These are phyloP conservation scores for Folsomia manolachei DNA, from an alignment of 2,888 invertebrate genomes.

Conservation along the genomic window DNA sequence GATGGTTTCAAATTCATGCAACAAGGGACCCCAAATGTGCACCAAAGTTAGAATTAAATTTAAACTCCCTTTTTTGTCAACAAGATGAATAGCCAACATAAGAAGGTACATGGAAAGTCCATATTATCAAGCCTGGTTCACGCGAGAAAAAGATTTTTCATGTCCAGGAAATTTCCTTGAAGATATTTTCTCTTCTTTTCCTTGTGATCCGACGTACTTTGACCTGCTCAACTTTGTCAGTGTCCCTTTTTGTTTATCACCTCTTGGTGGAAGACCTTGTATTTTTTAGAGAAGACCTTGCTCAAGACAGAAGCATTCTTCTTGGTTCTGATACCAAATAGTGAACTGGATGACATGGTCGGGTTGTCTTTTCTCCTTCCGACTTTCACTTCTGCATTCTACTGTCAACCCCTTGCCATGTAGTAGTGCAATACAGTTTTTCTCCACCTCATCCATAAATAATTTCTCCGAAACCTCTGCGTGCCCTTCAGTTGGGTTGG, in stretches of 20 bases:
- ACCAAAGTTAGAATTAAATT: neutral
- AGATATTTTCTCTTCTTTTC: neutral
- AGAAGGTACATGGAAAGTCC: slow-evolving; percentile 5
- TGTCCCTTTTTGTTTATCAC: slow-evolving; percentile 19
- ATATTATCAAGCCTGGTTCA: slow-evolving; percentile 9
- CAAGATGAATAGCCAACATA: neutral
- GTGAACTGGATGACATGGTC: neutral
- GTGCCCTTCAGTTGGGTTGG: neutral
- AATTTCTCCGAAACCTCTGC: neutral
- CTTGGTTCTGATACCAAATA: neutral
- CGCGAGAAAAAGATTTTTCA: slow-evolving; percentile 11
- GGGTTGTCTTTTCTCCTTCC: neutral
- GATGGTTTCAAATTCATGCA: too few species aligned
- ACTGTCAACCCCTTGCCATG: neutral
- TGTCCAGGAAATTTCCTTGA: neutral
- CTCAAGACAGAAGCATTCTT: neutral
- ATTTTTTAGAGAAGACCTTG: neutral
- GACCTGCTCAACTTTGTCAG: slow-evolving; percentile 14
- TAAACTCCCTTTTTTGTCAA: neutral
- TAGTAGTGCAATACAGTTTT: too few species aligned
- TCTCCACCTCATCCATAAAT: neutral
- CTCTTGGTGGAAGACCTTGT: neutral
- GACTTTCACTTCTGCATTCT: neutral
- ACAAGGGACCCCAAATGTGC: neutral
- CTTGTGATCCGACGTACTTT: neutral